Percentiles rank a stretch among this genome's conserved stretches.
Conservation (phyloP, 2,888 invertebrate species). For the Idaea biselata region DNA sequence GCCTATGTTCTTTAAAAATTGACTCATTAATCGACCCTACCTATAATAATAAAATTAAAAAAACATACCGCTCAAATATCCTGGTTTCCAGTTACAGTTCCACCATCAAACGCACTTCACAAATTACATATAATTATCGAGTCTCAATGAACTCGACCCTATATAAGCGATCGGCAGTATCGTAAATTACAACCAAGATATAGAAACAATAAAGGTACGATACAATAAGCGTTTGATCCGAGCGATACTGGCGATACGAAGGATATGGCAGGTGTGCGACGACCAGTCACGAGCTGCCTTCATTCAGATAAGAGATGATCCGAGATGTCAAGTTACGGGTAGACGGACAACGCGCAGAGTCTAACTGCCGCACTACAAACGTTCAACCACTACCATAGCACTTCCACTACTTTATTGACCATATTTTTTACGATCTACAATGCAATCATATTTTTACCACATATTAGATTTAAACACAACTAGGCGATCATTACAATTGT, state of each 20-base stretch:
- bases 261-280: slow-evolving; percentile 35
- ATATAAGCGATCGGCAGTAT: slow-evolving; percentile 33
- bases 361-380: slow-evolving; percentile 47
- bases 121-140: slow-evolving; percentile 26
- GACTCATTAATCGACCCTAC: background rate
- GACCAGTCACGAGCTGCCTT: slow-evolving; percentile 54
- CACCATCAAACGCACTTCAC: slow-evolving; percentile 34
- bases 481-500: background rate
- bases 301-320: slow-evolving; percentile 60
- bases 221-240: slow-evolving; percentile 47
- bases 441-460: slow-evolving; percentile 25
- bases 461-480: slow-evolving; percentile 17
- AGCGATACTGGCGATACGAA: slow-evolving; percentile 46
- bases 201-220: slow-evolving; percentile 34
- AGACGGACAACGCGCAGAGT: slow-evolving; percentile 35
- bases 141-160: slow-evolving; percentile 21
- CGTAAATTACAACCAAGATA: slow-evolving; percentile 42
- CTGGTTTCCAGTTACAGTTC: slow-evolving; percentile 9
- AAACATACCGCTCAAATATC: background rate
- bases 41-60: background rate
- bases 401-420: slow-evolving; percentile 43
- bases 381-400: slow-evolving; percentile 42
- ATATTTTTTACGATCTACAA: slow-evolving; percentile 46
- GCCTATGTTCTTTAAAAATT: no score
- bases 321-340: slow-evolving; percentile 46